Percentiles rank a stretch among this genome's conserved stretches.
Evolutionary conservation across 2,797 vertebrate species (phyloP).

Genomic region (Fratercula arctica): DNA sequence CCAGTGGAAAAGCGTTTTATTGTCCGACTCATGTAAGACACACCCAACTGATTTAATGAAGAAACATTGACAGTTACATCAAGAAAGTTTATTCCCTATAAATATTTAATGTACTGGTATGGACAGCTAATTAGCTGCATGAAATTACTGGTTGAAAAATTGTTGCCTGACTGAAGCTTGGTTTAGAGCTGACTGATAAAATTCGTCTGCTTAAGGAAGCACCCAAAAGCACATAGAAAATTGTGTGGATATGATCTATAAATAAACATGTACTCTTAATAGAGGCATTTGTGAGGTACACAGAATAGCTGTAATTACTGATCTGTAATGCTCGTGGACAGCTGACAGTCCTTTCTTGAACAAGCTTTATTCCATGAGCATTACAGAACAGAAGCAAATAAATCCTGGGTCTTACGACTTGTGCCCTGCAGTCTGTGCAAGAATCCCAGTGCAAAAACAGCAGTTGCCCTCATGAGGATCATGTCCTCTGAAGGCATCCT

Average conservation of each 20-base stretch:
- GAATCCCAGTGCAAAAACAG: background rate
- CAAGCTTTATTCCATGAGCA: background rate
- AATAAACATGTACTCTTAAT: background rate
- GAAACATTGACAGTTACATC: background rate
- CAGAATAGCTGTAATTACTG: background rate
- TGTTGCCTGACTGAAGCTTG: background rate
- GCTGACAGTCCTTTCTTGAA: background rate
- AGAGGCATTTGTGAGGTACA: background rate
- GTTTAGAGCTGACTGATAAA: background rate
- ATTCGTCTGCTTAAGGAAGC: background rate
- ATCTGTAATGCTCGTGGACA: background rate
- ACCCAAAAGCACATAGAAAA: background rate
- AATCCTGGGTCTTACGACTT: background rate
- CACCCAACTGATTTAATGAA: constrained; percentile 1
- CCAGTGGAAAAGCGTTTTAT: constrained; percentile 54
- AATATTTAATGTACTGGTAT: background rate
- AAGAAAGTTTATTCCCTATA: background rate
- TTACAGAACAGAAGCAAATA: background rate
- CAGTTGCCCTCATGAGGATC: background rate
- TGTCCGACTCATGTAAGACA: constrained; percentile 42
- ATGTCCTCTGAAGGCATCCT: background rate
- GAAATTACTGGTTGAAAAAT: background rate
- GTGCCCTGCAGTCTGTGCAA: background rate
- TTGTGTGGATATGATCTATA: background rate
- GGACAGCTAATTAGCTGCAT: background rate